Percentiles rank a stretch among this genome's conserved stretches.
Conservation (phyloP, 2,113 vertebrate species). For the Bufo bufo region DNA sequence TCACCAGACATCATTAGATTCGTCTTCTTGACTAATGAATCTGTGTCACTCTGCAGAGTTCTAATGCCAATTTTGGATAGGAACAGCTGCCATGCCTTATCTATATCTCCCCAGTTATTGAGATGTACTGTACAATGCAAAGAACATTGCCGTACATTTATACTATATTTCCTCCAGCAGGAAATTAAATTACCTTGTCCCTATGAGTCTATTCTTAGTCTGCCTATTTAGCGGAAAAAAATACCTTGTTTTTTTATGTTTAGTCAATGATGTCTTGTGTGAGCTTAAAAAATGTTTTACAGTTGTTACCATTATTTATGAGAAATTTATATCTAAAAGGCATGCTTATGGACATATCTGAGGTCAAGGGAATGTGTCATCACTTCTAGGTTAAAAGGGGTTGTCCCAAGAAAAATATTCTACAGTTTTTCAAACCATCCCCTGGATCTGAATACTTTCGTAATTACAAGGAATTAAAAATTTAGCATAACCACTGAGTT, state of each 20-base stretch:
- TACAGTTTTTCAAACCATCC: too few species aligned
- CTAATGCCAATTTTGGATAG: conserved; percentile 54
- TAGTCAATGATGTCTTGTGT: not conserved
- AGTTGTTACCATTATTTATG: not conserved
- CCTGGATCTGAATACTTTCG: too few species aligned
- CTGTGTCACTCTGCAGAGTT: conserved; percentile 48
- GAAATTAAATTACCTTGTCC: conserved; percentile 42
- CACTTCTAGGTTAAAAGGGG: too few species aligned
- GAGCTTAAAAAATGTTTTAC: not conserved
- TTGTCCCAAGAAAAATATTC: too few species aligned
- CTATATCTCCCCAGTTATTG: conserved; percentile 45
- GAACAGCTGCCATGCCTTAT: conserved; percentile 55
- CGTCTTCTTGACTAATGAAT: conserved; percentile 52
- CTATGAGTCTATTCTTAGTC: conserved; percentile 8
- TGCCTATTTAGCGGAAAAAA: not conserved
- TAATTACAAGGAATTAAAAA: too few species aligned
- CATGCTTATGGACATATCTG: not conserved
- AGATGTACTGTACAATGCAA: conserved; percentile 44
- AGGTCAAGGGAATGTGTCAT: too few species aligned
- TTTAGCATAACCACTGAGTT: too few species aligned
- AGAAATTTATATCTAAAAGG: not conserved
- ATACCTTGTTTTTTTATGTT: not conserved
- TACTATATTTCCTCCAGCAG: conserved; percentile 14
- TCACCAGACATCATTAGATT: conserved; percentile 56
- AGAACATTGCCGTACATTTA: conserved; percentile 37